A percentile compares a stretch with the other conserved stretches of the same genome.
Evolutionary conservation across 2,797 vertebrate species (phyloP).

Genomic region (Pterois miles): DNA sequence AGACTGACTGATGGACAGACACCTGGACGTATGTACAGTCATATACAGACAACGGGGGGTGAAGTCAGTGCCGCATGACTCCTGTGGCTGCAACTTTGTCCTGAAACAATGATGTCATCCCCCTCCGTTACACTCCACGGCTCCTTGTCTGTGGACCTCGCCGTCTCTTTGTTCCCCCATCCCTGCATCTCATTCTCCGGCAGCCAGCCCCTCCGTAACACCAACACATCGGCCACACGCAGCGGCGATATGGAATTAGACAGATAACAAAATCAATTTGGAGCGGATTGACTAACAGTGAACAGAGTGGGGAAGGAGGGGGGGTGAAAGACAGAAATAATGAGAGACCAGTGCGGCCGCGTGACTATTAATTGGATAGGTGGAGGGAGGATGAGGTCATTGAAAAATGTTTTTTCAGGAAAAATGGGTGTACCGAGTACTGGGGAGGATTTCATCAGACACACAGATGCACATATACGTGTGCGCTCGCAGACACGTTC

Average conservation of each 20-base stretch:
- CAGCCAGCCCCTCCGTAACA: constrained; percentile 46
- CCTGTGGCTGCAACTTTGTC: constrained; percentile 72
- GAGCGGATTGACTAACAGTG: constrained; percentile 48
- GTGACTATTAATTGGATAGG: constrained; percentile 65
- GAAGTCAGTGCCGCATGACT: constrained; percentile 54
- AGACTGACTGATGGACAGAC: constrained; percentile 1
- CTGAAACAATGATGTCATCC: constrained; percentile 79
- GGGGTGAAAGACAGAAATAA: constrained; percentile 30
- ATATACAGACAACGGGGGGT: background rate
- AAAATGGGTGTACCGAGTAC: constrained; percentile 63
- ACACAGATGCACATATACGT: constrained; percentile 56
- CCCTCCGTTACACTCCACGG: constrained; percentile 58
- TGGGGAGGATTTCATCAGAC: constrained; percentile 73
- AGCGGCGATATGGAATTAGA: constrained; percentile 56
- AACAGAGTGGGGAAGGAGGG: background rate
- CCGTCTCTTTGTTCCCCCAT: constrained; percentile 66
- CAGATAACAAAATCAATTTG: constrained; percentile 70
- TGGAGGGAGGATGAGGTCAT: constrained; percentile 76
- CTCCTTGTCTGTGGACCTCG: constrained; percentile 54
- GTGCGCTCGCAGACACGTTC: constrained; percentile 50
- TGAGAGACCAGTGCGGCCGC: constrained; percentile 28
- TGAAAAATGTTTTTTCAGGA: constrained; percentile 33
- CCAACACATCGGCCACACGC: constrained; percentile 50
- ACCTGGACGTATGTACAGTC: background rate
- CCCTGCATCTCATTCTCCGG: constrained; percentile 55